phyloP scores from a whole-genome alignment of 1,140 invertebrate species.

The Ceratina japonica region DNA sequence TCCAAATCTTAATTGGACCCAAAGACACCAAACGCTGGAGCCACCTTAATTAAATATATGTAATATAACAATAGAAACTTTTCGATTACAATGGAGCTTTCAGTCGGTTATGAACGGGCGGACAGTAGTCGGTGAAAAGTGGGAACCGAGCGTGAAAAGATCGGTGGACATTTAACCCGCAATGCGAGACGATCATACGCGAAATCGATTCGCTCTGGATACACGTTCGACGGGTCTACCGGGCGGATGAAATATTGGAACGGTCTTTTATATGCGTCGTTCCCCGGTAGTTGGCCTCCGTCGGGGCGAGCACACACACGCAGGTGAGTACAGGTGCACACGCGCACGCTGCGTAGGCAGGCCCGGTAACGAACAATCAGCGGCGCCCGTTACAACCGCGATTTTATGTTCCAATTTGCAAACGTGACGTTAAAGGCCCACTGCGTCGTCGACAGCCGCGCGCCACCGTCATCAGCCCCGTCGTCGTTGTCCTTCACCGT shows the following conservation, averaged over 20 bases:
- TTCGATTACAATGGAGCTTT: not conserved
- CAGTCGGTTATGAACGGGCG: no score
- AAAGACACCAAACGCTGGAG: no score
- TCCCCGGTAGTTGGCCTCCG: slow-evolving; percentile 63
- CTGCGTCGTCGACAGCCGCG: slow-evolving; percentile 59
- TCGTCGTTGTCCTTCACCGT: slow-evolving; percentile 21
- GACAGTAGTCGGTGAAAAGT: no score
- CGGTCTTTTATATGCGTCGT: slow-evolving; percentile 64
- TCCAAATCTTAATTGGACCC: no score
- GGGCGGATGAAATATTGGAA: slow-evolving; percentile 67
- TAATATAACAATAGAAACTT: no score
- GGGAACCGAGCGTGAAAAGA: no score
- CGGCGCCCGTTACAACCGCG: slow-evolving; percentile 71
- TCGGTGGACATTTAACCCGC: no score
- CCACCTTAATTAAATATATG: no score
- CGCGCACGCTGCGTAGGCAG: slow-evolving; percentile 66
- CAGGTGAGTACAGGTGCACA: slow-evolving; percentile 35
- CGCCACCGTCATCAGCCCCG: slow-evolving; percentile 13
- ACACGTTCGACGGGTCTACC: slow-evolving; percentile 51
- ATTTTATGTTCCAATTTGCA: slow-evolving; percentile 78
- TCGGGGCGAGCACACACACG: not conserved
- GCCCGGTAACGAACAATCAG: slow-evolving; percentile 74
- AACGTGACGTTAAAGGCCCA: slow-evolving; percentile 73
- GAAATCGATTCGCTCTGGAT: slow-evolving; percentile 62
- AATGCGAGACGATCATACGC: slow-evolving; percentile 5